These are phyloP conservation scores for Myoxocephalus aenaeus DNA, from an alignment of 2,797 vertebrate genomes.

Conservation along the genomic window DNA sequence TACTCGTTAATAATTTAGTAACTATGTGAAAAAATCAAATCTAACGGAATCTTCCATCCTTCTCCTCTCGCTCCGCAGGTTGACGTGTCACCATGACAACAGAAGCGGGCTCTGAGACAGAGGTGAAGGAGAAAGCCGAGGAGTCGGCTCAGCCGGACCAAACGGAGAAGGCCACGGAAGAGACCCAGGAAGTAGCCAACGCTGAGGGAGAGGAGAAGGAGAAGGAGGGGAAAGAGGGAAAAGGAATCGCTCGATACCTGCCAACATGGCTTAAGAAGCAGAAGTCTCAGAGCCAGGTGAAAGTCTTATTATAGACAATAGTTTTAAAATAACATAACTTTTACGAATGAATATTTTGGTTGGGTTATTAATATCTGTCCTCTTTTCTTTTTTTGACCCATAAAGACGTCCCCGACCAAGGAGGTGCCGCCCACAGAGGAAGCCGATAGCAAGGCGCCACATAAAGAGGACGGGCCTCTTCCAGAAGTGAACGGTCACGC, in stretches of 20 bases:
- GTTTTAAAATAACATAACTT: background rate
- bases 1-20: background rate
- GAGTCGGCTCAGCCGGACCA: constrained; percentile 76
- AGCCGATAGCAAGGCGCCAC: constrained; percentile 61
- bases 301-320: background rate
- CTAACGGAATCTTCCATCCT: background rate
- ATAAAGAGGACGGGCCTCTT: constrained; percentile 63
- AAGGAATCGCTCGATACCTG: constrained; percentile 94
- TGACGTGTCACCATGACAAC: constrained; percentile 91
- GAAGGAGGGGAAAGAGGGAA: constrained; percentile 79
- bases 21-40: background rate
- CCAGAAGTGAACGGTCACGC: constrained; percentile 79
- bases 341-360: background rate
- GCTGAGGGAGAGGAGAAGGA: constrained; percentile 72
- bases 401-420: constrained; percentile 79
- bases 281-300: constrained; percentile 90
- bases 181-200: constrained; percentile 65
- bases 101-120: constrained; percentile 88
- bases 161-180: constrained; percentile 61
- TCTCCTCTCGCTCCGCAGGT: constrained; percentile 72
- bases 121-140: constrained; percentile 90
- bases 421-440: constrained; percentile 70
- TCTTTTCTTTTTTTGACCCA: no score
- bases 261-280: constrained; percentile 98
- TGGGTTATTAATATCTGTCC: background rate